These are phyloP conservation scores for Barbus barbus DNA, from an alignment of 2,113 vertebrate genomes.

Conservation along the genomic window DNA sequence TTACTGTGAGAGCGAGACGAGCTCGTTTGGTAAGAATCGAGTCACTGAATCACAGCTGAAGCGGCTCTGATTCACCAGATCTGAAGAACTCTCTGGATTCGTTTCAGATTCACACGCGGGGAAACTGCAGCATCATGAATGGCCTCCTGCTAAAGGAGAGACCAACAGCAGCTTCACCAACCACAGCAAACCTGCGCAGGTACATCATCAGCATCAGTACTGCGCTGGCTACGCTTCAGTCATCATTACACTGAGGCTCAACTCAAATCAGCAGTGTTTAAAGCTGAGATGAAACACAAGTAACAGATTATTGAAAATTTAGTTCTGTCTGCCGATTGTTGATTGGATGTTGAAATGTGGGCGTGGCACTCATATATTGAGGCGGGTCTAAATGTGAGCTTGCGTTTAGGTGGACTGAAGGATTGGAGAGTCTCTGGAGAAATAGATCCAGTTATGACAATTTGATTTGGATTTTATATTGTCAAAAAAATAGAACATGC, in stretches of 20 bases:
- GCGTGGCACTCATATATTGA: background rate
- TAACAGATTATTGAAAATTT: background rate
- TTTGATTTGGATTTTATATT: background rate
- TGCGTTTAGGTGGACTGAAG: background rate
- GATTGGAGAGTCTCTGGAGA: too few relatives aligned
- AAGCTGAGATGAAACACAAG: too few relatives aligned
- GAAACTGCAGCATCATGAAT: slow-evolving; percentile 65
- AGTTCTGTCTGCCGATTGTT: background rate
- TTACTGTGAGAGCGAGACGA: background rate
- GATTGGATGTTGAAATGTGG: background rate
- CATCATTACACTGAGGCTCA: too few relatives aligned
- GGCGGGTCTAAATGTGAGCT: background rate
- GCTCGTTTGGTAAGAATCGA: background rate
- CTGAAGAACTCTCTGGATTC: background rate
- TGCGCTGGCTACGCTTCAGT: too few relatives aligned
- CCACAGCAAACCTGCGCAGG: slow-evolving; percentile 63
- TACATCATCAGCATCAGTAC: slow-evolving; percentile 25
- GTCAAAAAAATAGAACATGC: background rate
- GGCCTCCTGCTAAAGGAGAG: slow-evolving; percentile 71
- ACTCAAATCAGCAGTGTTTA: too few relatives aligned
- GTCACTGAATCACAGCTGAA: background rate
- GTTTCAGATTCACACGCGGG: slow-evolving; percentile 46
- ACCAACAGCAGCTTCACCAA: slow-evolving; percentile 60
- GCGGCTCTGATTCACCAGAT: background rate
- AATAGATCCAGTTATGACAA: background rate